Evolutionary conservation across 1,140 invertebrate genomes (phyloP).

Genomic region (Drosophila kanapiae): DNA sequence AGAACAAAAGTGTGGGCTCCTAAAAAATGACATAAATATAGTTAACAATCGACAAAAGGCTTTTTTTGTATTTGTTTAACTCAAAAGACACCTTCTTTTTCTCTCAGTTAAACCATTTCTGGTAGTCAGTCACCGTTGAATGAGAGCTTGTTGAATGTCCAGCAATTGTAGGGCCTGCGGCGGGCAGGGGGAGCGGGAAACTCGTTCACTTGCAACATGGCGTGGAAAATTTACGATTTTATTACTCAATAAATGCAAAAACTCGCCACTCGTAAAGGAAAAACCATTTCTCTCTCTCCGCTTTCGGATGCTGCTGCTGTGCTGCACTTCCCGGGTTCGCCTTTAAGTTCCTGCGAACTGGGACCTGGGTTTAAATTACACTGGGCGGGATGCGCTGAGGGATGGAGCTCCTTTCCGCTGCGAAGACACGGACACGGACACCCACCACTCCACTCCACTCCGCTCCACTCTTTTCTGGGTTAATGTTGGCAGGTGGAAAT

Average conservation of each 20-base stretch:
- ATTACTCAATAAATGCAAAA: slow-evolving; percentile 84
- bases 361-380: slow-evolving; percentile 46
- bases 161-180: slow-evolving; percentile 64
- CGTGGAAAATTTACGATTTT: slow-evolving; percentile 80
- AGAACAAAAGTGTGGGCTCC: accelerated
- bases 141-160: slow-evolving; percentile 76
- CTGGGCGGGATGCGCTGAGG: neutral
- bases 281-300: slow-evolving; percentile 9
- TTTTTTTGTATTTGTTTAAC: neutral
- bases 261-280: slow-evolving; percentile 70
- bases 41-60: too few species aligned
- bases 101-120: slow-evolving; percentile 5
- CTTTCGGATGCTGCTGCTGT: slow-evolving; percentile 17
- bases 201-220: slow-evolving; percentile 35
- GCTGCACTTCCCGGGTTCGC: slow-evolving; percentile 42
- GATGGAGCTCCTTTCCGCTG: slow-evolving; percentile 2
- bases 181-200: neutral
- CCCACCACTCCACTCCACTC: slow-evolving; percentile 10
- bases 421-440: slow-evolving; percentile 16
- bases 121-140: slow-evolving; percentile 27
- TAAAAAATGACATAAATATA: neutral
- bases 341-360: slow-evolving; percentile 48
- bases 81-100: neutral
- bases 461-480: slow-evolving; percentile 52
- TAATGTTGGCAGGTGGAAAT: slow-evolving; percentile 81